These are phyloP conservation scores for Dryobota labecula DNA, from an alignment of 2,888 invertebrate species.

Conservation along the genomic window DNA sequence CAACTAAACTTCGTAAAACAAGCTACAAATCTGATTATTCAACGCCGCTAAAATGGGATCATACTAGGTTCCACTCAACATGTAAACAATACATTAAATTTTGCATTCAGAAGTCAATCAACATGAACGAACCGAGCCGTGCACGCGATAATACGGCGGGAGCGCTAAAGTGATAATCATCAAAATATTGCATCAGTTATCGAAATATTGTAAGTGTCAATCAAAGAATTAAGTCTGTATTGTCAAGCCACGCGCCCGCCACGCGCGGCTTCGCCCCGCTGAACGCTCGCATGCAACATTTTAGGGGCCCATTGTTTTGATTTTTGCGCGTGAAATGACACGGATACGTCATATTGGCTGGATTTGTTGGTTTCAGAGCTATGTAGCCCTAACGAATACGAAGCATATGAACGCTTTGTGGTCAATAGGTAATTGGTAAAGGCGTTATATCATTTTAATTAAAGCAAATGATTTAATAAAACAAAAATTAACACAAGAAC, in stretches of 20 bases:
- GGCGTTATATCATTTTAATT: too few relatives aligned
- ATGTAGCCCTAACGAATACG: constrained; percentile 1
- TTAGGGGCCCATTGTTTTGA: constrained; percentile 85
- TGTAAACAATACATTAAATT: constrained; percentile 64
- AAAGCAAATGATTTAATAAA: too few relatives aligned
- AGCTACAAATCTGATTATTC: neutral
- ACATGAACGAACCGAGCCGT: constrained; percentile 79
- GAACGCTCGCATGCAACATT: constrained; percentile 81
- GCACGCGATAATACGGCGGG: constrained; percentile 79
- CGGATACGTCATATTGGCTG: constrained; percentile 72
- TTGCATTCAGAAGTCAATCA: constrained; percentile 71
- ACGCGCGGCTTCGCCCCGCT: constrained; percentile 74
- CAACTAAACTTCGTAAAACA: neutral
- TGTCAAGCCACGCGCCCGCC: constrained; percentile 82
- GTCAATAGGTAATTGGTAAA: neutral
- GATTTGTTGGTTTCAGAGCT: constrained; percentile 43
- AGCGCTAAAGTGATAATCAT: constrained; percentile 86
- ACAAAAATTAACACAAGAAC: too few relatives aligned
- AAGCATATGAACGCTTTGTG: constrained; percentile 10
- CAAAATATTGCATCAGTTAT: constrained; percentile 91
- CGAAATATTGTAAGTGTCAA: constrained; percentile 91
- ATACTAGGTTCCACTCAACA: constrained; percentile 26
- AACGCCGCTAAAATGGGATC: constrained; percentile 2
- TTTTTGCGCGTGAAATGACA: constrained; percentile 81
- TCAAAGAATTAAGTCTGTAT: constrained; percentile 90